A percentile compares a stretch with the other conserved stretches of the same genome.
These are phyloP conservation scores for Bos javanicus DNA, from an alignment of 2,113 vertebrate genomes.

Conservation along the genomic window DNA sequence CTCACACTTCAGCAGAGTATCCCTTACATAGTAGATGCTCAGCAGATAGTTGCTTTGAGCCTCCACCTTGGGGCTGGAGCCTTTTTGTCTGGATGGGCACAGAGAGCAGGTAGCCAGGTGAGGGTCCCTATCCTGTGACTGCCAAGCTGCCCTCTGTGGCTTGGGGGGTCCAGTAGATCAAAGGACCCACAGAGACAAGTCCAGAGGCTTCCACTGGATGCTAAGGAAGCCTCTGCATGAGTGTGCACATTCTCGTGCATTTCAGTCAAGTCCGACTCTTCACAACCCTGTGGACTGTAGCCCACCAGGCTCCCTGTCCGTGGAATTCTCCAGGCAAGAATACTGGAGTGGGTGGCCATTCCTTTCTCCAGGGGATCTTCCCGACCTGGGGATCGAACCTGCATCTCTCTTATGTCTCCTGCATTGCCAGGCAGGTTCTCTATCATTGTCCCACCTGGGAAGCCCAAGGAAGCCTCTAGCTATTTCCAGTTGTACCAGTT, in stretches of 20 bases:
- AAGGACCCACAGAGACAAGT: background rate
- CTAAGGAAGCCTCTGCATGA: background rate
- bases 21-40: background rate
- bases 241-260: background rate
- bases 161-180: background rate
- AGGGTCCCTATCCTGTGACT: background rate
- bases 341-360: background rate
- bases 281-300: background rate
- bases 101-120: background rate
- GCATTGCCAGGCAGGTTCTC: background rate
- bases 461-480: background rate
- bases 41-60: background rate
- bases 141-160: background rate
- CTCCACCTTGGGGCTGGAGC: background rate
- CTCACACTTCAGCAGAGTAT: background rate
- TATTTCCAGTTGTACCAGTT: background rate
- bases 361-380: background rate
- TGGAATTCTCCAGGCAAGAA: background rate
- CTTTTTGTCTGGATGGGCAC: rapidly evolving
- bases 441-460: background rate
- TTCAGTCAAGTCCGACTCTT: background rate
- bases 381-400: background rate
- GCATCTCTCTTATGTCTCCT: background rate
- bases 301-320: background rate
- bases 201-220: background rate